A percentile compares a stretch with the other conserved stretches of the same genome.
phyloP scores from a whole-genome alignment of 2,888 invertebrate species.

The Mesorhabditis sp. region DNA sequence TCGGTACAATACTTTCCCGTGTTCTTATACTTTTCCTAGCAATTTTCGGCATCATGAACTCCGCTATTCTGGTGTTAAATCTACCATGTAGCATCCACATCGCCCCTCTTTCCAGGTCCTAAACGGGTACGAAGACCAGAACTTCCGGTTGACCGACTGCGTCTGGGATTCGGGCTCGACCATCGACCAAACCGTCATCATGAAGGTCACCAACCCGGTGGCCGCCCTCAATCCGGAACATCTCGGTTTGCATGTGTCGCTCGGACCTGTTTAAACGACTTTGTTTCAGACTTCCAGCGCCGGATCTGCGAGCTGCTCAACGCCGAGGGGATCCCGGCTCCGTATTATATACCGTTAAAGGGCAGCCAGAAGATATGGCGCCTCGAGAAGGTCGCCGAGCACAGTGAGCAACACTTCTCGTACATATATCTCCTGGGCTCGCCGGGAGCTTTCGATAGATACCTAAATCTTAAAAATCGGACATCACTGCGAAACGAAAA shows the following conservation, averaged over 20 bases:
- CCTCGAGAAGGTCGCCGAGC: not conserved
- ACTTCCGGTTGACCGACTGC: not conserved
- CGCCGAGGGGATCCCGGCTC: not conserved
- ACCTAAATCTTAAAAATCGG: no score
- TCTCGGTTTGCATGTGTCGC: not conserved
- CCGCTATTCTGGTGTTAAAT: not conserved
- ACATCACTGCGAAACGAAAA: no score
- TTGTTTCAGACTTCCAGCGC: constrained; percentile 1
- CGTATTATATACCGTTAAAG: not conserved
- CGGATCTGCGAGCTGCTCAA: not conserved
- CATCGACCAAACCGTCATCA: not conserved
- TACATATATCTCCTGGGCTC: no score
- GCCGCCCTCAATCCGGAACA: not conserved
- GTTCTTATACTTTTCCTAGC: no score
- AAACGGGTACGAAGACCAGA: constrained; percentile 1
- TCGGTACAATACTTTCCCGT: not conserved
- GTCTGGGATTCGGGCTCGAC: not conserved
- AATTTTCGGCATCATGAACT: not conserved
- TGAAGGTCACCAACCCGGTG: constrained; percentile 2
- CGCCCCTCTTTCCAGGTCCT: not conserved
- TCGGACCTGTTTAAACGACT: not conserved
- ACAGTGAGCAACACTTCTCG: not conserved
- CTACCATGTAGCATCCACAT: not conserved
- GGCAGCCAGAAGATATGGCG: not conserved
- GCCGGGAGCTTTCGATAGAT: no score